Percentiles rank a stretch among this genome's conserved stretches.
These are phyloP conservation scores for Micromesistius poutassou DNA, from an alignment of 2,797 vertebrate species.

Conservation along the genomic window DNA sequence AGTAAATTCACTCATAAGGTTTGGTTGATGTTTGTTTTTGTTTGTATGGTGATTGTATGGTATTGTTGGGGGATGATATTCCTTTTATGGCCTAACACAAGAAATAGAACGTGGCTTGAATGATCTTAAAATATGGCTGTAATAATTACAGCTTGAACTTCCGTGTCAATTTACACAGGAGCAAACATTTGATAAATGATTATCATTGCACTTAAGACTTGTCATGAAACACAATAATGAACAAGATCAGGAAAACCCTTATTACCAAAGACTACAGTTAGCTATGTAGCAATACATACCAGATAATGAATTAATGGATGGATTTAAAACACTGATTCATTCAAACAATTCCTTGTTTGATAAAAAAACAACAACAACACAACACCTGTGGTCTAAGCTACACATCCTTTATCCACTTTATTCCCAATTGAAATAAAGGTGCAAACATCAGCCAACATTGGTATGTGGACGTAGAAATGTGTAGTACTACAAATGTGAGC, in stretches of 20 bases:
- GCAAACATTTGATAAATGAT: neutral
- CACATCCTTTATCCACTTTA: conserved; percentile 35
- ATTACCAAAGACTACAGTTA: conserved; percentile 29
- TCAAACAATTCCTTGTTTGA: neutral
- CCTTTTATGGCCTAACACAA: conserved; percentile 7
- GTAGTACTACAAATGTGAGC: conserved; percentile 7
- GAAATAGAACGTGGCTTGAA: conserved; percentile 11
- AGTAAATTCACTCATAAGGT: neutral
- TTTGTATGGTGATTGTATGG: conserved; percentile 13
- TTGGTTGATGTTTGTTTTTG: conserved; percentile 5
- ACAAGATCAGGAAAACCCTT: conserved; percentile 27
- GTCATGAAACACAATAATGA: neutral
- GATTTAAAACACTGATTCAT: neutral
- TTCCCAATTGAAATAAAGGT: conserved; percentile 38
- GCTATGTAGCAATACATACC: neutral
- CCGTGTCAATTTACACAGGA: neutral
- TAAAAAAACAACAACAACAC: conserved; percentile 29
- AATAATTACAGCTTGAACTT: conserved; percentile 14
- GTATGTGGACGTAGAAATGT: neutral
- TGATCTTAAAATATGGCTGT: neutral
- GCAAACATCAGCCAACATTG: conserved; percentile 28
- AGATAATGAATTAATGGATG: neutral
- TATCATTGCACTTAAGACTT: neutral
- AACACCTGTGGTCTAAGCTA: conserved; percentile 28
- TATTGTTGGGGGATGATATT: conserved; percentile 36